phyloP scores from a whole-genome alignment of 1,140 invertebrate genomes.

The Eciton burchellii region DNA sequence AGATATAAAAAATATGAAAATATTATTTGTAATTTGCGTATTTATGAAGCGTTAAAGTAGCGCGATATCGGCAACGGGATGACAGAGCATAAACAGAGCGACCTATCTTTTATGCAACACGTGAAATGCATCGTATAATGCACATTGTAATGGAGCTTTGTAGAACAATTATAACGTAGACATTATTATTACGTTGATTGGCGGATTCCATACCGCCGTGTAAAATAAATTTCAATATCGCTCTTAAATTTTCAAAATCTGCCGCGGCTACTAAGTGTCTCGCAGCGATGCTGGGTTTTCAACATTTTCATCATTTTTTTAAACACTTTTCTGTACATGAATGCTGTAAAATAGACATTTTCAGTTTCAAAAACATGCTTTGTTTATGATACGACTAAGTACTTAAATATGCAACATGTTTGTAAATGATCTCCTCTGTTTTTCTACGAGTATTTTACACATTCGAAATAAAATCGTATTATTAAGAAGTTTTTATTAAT shows the following conservation, averaged over 20 bases:
- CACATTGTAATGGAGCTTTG: background rate
- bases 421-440: no score
- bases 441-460: no score
- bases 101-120: slow-evolving; percentile 7
- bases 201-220: no score
- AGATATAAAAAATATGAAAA: background rate
- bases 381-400: no score
- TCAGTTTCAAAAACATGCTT: no score
- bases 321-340: no score
- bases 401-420: no score
- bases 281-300: no score
- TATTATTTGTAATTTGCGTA: background rate
- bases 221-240: background rate
- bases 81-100: background rate
- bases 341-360: no score
- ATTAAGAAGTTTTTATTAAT: background rate
- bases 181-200: background rate
- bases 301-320: no score
- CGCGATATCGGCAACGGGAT: background rate
- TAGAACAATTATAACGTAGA: background rate
- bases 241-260: background rate
- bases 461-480: no score
- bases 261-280: background rate
- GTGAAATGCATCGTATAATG: background rate
- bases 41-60: background rate